Evolutionary conservation across 1,140 invertebrate genomes (phyloP).

Genomic region (Papilio xuthus): DNA sequence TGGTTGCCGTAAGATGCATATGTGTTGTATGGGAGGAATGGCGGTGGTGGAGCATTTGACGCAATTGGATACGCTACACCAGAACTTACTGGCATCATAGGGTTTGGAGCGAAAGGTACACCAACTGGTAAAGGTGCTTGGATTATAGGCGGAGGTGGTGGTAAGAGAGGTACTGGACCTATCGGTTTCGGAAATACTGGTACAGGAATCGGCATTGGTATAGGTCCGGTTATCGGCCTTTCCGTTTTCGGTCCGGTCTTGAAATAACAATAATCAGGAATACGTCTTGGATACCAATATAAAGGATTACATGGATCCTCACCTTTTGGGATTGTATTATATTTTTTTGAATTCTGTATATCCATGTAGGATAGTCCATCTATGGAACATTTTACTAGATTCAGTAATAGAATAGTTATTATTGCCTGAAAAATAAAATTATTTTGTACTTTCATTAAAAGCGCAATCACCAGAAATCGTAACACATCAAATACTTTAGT

Average conservation of each 20-base stretch:
- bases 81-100: background rate
- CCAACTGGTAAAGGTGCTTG: conserved; percentile 36
- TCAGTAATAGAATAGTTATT: conserved; percentile 12
- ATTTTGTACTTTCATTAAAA: background rate
- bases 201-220: conserved; percentile 24
- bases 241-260: conserved; percentile 20
- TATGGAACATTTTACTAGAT: conserved; percentile 47
- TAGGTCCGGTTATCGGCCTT: background rate
- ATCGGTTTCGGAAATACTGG: conserved; percentile 25
- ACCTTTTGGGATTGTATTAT: conserved; percentile 23
- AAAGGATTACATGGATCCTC: conserved; percentile 64
- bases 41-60: conserved; percentile 38
- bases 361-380: conserved; percentile 57
- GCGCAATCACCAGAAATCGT: too few species aligned
- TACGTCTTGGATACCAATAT: conserved; percentile 66
- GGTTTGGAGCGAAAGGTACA: background rate
- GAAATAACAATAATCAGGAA: conserved; percentile 62
- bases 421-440: conserved; percentile 35
- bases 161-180: background rate
- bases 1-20: conserved; percentile 23
- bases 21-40: conserved; percentile 24
- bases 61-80: background rate
- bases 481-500: background rate
- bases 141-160: conserved; percentile 9
- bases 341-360: conserved; percentile 37